These are phyloP conservation scores for Semicossyphus pulcher DNA, from an alignment of 2,113 vertebrate species.

Conservation along the genomic window DNA sequence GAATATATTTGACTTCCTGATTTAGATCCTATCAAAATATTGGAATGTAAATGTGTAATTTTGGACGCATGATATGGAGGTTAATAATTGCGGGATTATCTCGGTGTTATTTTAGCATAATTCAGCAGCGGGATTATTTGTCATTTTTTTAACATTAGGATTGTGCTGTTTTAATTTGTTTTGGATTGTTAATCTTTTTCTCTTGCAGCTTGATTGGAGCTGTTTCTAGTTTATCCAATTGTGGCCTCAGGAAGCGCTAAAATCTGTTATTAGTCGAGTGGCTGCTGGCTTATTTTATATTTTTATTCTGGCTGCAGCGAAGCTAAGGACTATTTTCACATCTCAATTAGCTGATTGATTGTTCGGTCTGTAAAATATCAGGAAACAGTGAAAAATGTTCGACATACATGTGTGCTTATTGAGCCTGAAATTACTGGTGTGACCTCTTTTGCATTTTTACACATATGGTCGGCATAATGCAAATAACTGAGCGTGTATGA, in stretches of 20 bases:
- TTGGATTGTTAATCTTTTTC: constrained; percentile 47
- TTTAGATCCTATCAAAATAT: constrained; percentile 82
- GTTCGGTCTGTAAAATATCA: not conserved
- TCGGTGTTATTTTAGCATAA: constrained; percentile 67
- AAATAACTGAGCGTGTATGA: no score
- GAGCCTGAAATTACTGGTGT: not conserved
- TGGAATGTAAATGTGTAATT: constrained; percentile 78
- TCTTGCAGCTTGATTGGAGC: not conserved
- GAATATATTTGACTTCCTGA: constrained; percentile 80
- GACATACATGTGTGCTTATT: not conserved
- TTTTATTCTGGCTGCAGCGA: not conserved
- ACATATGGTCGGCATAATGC: no score
- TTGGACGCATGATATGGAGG: constrained; percentile 69
- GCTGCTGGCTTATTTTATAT: not conserved
- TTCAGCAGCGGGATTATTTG: constrained; percentile 61
- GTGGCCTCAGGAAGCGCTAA: constrained; percentile 11
- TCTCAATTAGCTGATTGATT: not conserved
- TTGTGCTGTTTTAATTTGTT: constrained; percentile 63
- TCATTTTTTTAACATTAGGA: constrained; percentile 53
- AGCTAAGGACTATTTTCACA: not conserved
- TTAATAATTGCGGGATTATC: constrained; percentile 69
- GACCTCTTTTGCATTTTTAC: no score
- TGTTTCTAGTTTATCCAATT: constrained; percentile 33
- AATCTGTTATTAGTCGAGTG: not conserved
- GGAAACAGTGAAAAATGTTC: not conserved